Evolutionary conservation across 2,113 vertebrate genomes (phyloP).

Genomic region (Ammospiza caudacuta): DNA sequence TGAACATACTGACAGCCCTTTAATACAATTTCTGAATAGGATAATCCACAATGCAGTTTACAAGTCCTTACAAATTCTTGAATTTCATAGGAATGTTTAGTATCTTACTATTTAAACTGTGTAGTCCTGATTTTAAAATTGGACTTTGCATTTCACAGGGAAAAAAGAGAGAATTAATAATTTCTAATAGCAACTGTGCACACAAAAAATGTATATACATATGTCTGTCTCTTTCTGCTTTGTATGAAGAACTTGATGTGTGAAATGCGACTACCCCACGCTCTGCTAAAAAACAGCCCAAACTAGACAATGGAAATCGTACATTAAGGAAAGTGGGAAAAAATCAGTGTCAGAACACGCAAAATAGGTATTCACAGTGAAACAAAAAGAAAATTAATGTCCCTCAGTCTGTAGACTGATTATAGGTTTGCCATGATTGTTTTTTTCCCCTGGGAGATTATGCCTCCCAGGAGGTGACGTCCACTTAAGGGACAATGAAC

Average conservation of each 20-base stretch:
- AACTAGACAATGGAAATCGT: not conserved
- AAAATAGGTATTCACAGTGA: constrained; percentile 5
- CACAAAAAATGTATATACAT: not conserved
- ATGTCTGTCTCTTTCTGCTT: not conserved
- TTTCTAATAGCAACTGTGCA: not conserved
- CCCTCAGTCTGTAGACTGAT: not conserved
- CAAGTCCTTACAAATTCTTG: not conserved
- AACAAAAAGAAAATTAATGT: constrained; percentile 8
- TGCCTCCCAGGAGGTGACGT: constrained; percentile 53
- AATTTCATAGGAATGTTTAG: not conserved
- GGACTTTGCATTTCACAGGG: not conserved
- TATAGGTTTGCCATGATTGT: constrained; percentile 45
- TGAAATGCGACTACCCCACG: not conserved
- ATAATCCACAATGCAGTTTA: not conserved
- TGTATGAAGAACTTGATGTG: not conserved
- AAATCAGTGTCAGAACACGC: not conserved
- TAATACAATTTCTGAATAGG: not conserved
- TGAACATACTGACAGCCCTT: not conserved
- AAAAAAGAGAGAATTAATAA: not conserved
- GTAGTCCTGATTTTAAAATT: not conserved
- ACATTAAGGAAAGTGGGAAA: not conserved
- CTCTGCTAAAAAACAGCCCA: not conserved
- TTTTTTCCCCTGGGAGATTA: constrained; percentile 26
- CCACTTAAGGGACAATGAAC: constrained; percentile 61
- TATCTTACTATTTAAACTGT: not conserved